Evolutionary conservation across 2,888 invertebrate genomes (phyloP).

Genomic region (Hirtodrosophila cameraria): DNA sequence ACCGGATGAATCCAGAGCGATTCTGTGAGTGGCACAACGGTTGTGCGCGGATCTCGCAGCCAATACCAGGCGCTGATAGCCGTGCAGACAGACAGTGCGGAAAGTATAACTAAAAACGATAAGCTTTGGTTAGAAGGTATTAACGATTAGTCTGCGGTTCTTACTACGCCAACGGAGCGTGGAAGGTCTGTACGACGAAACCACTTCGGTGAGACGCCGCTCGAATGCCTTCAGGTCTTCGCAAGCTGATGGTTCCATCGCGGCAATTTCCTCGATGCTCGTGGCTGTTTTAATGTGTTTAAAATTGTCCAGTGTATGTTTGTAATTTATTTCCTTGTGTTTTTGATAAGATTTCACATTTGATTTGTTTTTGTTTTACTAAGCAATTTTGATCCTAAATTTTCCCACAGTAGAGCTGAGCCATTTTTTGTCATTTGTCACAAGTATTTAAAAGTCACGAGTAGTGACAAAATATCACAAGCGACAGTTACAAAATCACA

Average conservation of each 20-base stretch:
- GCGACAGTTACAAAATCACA: no score
- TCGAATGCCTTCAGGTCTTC: constrained; percentile 99
- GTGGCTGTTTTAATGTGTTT: constrained; percentile 68
- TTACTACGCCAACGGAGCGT: constrained; percentile 98
- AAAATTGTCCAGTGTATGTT: constrained; percentile 73
- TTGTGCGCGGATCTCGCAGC: constrained; percentile 96
- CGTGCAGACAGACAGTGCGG: constrained; percentile 94
- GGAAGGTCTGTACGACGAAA: constrained; percentile 96
- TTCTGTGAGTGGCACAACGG: constrained; percentile 95
- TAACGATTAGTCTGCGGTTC: constrained; percentile 70
- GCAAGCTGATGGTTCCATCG: constrained; percentile 94
- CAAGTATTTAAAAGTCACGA: no score
- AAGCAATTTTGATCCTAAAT: no score
- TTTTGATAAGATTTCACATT: constrained; percentile 73
- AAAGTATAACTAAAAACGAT: constrained; percentile 90
- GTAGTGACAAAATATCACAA: no score
- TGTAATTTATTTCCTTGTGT: constrained; percentile 40
- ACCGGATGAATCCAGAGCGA: constrained; percentile 97
- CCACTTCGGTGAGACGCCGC: constrained; percentile 97
- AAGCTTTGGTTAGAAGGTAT: not conserved
- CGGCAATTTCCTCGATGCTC: constrained; percentile 75
- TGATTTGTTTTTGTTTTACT: constrained; percentile 62
- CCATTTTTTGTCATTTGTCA: no score
- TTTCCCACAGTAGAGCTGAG: no score
- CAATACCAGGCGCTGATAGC: constrained; percentile 98